Percentiles rank a stretch among this genome's conserved stretches.
Evolutionary conservation across 2,113 vertebrate genomes (phyloP).

Genomic region (Indri indri): DNA sequence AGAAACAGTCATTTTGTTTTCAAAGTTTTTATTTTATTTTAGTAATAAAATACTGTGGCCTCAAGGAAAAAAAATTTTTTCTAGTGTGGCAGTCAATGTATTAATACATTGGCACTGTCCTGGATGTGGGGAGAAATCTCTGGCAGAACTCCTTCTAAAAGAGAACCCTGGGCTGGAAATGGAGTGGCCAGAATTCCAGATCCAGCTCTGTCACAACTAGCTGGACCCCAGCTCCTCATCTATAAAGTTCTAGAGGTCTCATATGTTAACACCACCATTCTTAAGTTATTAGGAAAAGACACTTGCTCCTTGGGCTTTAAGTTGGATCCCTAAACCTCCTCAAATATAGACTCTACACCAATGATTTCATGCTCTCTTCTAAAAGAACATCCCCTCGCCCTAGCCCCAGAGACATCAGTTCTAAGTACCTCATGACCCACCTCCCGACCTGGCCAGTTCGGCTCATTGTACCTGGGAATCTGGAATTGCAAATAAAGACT

Average conservation of each 20-base stretch:
- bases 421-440: not conserved
- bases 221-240: not conserved
- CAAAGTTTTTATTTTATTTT: no score
- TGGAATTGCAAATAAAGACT: not conserved
- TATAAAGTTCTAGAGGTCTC: not conserved
- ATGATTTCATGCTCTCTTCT: not conserved
- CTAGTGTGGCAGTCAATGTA: no score
- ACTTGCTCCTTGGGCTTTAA: not conserved
- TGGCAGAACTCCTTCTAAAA: not conserved
- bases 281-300: not conserved
- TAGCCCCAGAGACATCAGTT: not conserved
- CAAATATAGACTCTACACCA: not conserved
- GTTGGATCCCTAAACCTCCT: not conserved
- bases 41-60: no score
- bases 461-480: not conserved
- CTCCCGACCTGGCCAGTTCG: accelerated
- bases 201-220: not conserved
- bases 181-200: not conserved
- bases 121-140: not conserved
- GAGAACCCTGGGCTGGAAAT: not conserved
- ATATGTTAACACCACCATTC: not conserved
- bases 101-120: no score
- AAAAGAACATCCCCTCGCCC: not conserved
- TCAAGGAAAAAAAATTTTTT: no score
- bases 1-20: no score